These are phyloP conservation scores for Drosophila macrospina DNA, from an alignment of 2,888 invertebrate genomes.

Conservation along the genomic window DNA sequence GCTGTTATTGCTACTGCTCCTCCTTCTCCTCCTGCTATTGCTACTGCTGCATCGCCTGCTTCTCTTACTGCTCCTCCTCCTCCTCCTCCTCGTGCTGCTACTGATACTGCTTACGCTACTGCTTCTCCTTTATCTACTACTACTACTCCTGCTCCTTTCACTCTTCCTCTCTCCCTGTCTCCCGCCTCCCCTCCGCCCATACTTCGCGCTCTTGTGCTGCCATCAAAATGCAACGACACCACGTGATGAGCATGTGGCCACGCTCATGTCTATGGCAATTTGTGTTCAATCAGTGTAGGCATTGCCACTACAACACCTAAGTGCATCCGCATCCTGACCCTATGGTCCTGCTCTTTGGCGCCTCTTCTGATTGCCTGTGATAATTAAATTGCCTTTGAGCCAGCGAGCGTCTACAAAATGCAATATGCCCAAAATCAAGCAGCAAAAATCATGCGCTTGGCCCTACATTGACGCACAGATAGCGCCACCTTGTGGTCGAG, in stretches of 20 bases:
- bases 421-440: constrained; percentile 45
- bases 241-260: constrained; percentile 11
- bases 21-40: too few relatives aligned
- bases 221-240: constrained; percentile 19
- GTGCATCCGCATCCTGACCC: constrained; percentile 14
- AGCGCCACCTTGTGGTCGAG: not conserved
- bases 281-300: constrained; percentile 22
- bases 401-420: constrained; percentile 27
- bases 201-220: not conserved
- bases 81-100: too few relatives aligned
- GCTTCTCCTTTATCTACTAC: too few relatives aligned
- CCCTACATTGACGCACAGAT: not conserved
- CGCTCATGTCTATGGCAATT: constrained; percentile 39
- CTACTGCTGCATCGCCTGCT: too few relatives aligned
- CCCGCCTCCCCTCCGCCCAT: not conserved
- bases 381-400: constrained; percentile 57
- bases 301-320: constrained; percentile 21
- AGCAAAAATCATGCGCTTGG: constrained; percentile 18
- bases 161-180: too few relatives aligned
- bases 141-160: too few relatives aligned
- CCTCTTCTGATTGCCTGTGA: constrained; percentile 38
- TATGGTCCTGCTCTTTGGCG: constrained; percentile 22
- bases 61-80: too few relatives aligned
- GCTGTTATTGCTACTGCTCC: too few relatives aligned
- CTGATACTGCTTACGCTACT: too few relatives aligned